Base-by-base conservation (phyloP, 2,113 vertebrate species). In the Plecotus auritus region DNA sequence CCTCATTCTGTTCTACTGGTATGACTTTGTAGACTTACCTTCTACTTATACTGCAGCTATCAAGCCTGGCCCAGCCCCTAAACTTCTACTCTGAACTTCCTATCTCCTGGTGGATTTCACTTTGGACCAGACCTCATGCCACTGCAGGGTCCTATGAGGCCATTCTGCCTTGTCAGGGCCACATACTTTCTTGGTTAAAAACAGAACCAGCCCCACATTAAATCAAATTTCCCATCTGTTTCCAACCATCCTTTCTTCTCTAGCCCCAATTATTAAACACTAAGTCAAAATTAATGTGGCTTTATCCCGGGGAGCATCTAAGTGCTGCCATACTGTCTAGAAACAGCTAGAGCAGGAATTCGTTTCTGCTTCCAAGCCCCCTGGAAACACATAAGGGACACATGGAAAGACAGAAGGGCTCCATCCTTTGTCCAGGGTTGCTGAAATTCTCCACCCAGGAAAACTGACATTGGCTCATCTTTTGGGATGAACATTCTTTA, bases 121-220 rank as follows among this genome's bases (percentile, higher is more conserved):
- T 93, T 49, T 22, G 28, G 78, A 47, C 11, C 64, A 84, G 35
- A 26, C 7, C 16, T 80, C 69, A 76, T 45, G 40, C 16, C 20
- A 32, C 67, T 56, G 3, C 61, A 80, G 47, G 18, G 40, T 66
- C 49, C 64, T 61, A 6, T 59, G 70, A 86, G 80, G 74, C 9
- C 84, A 72, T 26, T 49, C 72, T 66, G 30, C 64, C 30, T 47
- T 70, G 40, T 80, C 64, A 93, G 54, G 47, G 26, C 37, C 61
- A 83, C 51, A 89, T 23, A 28, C 4, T n/a, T 93, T 95, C 69
- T 84, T 77, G 14, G 47, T 84, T 90, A 95, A 93, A 95, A 91
- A 40, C 30, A 95, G 74, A 87, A 83, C 23, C 3, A 64, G 12
- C 16, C 22, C 61, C 61, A 80, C 4, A 37, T 22, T 82, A 30